phyloP scores from a whole-genome alignment of 2,113 vertebrate species.

The Raphicerus campestris region DNA sequence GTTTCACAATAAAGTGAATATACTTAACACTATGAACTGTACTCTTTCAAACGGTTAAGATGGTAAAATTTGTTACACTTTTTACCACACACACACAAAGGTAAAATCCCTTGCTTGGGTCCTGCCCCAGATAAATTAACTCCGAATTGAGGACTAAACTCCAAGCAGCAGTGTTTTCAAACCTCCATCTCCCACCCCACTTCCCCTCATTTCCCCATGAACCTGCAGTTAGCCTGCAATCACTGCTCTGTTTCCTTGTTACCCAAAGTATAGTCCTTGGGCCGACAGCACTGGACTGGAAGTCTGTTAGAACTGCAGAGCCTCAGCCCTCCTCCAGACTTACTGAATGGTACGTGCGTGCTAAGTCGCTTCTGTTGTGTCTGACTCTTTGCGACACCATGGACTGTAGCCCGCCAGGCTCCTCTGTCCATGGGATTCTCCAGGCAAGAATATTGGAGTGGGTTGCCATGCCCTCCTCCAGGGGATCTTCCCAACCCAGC shows the following conservation, averaged over 20 bases:
- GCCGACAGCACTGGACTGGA: neutral
- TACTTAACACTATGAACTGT: neutral
- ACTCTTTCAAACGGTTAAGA: neutral
- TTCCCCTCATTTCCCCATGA: neutral
- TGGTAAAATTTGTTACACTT: neutral
- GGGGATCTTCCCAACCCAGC: neutral
- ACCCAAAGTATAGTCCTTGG: neutral
- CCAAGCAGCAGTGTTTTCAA: neutral
- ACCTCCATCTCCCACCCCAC: fast-evolving
- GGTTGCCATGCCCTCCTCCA: neutral
- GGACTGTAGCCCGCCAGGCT: neutral
- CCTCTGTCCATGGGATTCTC: neutral
- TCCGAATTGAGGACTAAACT: neutral
- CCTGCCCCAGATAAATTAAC: neutral
- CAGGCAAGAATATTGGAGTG: neutral
- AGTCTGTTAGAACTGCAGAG: neutral
- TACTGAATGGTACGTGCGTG: neutral
- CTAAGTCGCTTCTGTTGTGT: neutral
- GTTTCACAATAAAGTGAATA: neutral
- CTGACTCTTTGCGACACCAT: neutral
- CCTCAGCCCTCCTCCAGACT: neutral
- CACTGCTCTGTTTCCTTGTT: neutral
- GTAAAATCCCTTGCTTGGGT: neutral
- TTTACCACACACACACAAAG: neutral
- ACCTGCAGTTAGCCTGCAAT: neutral